Evolutionary conservation across 2,113 vertebrate species (phyloP).

Genomic region (Chloebia gouldiae): DNA sequence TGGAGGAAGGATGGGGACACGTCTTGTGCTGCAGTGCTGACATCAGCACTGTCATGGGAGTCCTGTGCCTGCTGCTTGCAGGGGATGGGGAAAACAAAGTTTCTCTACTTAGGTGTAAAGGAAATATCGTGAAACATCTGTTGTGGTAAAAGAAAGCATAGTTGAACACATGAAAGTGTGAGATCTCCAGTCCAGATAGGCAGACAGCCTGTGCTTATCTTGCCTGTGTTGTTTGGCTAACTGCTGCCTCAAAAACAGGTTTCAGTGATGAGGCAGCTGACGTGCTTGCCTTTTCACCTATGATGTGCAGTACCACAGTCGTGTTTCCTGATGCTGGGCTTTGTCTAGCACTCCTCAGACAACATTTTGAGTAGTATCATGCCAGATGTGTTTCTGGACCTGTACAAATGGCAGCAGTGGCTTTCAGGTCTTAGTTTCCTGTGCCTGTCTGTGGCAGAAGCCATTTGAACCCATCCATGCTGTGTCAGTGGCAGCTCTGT

Average conservation of each 20-base stretch:
- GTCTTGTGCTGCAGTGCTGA: not conserved
- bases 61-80: not conserved
- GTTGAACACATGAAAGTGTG: not conserved
- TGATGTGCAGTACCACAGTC: fast-evolving
- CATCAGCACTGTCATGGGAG: not conserved
- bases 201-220: not conserved
- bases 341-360: not conserved
- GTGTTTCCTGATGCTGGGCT: not conserved
- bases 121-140: not conserved
- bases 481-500: not conserved
- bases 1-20: not conserved
- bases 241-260: not conserved
- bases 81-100: not conserved
- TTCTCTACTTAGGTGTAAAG: not conserved
- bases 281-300: fast-evolving
- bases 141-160: constrained; percentile 4
- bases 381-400: fast-evolving
- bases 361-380: not conserved
- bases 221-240: not conserved
- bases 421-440: not conserved
- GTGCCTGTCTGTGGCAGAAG: not conserved
- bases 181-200: constrained; percentile 21
- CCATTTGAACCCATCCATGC: fast-evolving
- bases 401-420: not conserved
- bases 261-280: not conserved